Conservation (phyloP, 2,113 vertebrate genomes). For the Platysternon megacephalum region DNA sequence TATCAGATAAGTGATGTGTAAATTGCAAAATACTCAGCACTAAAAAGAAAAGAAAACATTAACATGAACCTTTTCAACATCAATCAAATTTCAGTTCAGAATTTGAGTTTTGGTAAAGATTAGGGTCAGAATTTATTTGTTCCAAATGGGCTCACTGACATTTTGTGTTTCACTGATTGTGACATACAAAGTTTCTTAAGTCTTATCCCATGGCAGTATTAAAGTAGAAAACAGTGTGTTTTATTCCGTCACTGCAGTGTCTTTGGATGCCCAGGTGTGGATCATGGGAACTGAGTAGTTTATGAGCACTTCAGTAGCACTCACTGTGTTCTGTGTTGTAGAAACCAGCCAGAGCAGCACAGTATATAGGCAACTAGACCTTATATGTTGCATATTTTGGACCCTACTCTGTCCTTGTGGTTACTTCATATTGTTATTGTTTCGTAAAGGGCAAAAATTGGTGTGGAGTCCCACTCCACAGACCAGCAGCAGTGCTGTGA, state of each 20-base stretch:
- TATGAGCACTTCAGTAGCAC: not conserved
- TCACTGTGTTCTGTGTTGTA: not conserved
- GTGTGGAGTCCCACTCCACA: not conserved
- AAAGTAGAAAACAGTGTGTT: not conserved
- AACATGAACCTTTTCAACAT: not conserved
- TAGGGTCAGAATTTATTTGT: not conserved
- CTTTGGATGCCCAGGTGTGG: not conserved
- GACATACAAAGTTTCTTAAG: not conserved
- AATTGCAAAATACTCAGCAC: not conserved
- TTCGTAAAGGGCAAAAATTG: not conserved
- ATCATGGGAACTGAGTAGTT: not conserved
- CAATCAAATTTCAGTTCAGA: not conserved
- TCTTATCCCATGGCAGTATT: not conserved
- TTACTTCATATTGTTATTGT: not conserved
- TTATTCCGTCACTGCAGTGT: not conserved
- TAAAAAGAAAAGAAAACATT: not conserved
- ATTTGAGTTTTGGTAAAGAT: not conserved
- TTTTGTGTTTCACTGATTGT: not conserved
- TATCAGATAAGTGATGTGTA: not conserved
- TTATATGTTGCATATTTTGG: not conserved
- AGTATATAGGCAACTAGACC: not conserved
- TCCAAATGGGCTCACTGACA: not conserved
- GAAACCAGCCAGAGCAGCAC: not conserved
- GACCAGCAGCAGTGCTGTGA: not conserved
- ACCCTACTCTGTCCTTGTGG: not conserved